phyloP scores from a whole-genome alignment of 2,888 invertebrate genomes.

The Ametastegia equiseti region DNA sequence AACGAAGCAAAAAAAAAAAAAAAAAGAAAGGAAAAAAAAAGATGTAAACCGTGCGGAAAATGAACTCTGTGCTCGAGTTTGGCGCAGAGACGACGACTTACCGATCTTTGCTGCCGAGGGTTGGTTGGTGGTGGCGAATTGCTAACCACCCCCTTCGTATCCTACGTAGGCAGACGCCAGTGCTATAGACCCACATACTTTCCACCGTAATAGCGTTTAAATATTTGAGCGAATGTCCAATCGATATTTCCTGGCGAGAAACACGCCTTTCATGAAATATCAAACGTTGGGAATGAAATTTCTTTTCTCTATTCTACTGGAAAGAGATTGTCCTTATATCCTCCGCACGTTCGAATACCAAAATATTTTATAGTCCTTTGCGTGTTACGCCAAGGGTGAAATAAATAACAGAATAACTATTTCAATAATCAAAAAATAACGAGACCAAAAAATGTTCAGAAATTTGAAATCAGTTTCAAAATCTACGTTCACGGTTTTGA shows the following conservation, averaged over 20 bases:
- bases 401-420: background rate
- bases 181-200: slow-evolving; percentile 39
- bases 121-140: background rate
- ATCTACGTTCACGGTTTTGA: no score
- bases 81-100: background rate
- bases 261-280: slow-evolving; percentile 68
- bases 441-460: no score
- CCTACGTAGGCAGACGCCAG: no score
- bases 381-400: background rate
- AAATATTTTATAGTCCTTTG: no score
- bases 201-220: slow-evolving; percentile 71
- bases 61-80: background rate
- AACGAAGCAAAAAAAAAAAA: slow-evolving; percentile 27
- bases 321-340: background rate
- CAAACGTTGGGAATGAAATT: slow-evolving; percentile 68
- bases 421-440: no score
- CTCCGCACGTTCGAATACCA: background rate
- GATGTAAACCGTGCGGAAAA: slow-evolving; percentile 11
- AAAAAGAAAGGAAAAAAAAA: slow-evolving; percentile 18
- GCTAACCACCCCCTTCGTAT: background rate
- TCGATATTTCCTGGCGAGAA: slow-evolving; percentile 67
- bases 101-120: background rate
- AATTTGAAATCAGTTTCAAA: background rate
- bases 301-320: slow-evolving; percentile 57
- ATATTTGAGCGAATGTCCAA: slow-evolving; percentile 73